A percentile compares a stretch with the other conserved stretches of the same genome.
Evolutionary conservation across 1,140 invertebrate genomes (phyloP).

Genomic region (Calosoma granatense): DNA sequence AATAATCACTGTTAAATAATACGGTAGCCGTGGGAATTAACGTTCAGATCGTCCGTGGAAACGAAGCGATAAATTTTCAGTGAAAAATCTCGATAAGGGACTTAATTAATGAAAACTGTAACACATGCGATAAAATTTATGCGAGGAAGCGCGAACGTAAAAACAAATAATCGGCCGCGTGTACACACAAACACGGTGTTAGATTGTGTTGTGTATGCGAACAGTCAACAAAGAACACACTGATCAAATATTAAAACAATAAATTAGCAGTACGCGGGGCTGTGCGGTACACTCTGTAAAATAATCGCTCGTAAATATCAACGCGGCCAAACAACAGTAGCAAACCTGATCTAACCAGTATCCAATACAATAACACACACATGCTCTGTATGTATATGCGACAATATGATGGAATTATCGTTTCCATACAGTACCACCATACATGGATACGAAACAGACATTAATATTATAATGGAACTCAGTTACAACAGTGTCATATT

Average conservation of each 20-base stretch:
- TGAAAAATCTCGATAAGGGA: slow-evolving; percentile 6
- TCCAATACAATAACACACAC: too few species aligned
- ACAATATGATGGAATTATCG: too few species aligned
- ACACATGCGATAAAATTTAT: slow-evolving; percentile 9
- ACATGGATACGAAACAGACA: too few species aligned
- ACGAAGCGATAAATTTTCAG: not conserved
- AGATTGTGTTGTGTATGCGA: not conserved
- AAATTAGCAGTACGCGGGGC: not conserved
- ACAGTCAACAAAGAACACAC: not conserved
- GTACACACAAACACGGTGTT: not conserved
- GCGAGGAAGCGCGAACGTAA: not conserved
- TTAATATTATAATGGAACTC: too few species aligned
- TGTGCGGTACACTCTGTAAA: not conserved
- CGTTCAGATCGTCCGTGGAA: not conserved
- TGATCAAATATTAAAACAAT: not conserved
- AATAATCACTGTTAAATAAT: not conserved
- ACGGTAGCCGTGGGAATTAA: too few species aligned
- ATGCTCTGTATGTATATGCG: too few species aligned
- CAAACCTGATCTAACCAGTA: too few species aligned
- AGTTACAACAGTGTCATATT: too few species aligned
- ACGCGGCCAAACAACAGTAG: too few species aligned
- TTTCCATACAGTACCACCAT: too few species aligned
- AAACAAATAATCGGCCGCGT: not conserved
- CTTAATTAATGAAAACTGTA: slow-evolving; percentile 6
- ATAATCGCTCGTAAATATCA: too few species aligned